Evolutionary conservation across 37 sponge, comb jelly and placozoan genomes (phyloP).

Genomic region (Halisarca cf. caerulea): DNA sequence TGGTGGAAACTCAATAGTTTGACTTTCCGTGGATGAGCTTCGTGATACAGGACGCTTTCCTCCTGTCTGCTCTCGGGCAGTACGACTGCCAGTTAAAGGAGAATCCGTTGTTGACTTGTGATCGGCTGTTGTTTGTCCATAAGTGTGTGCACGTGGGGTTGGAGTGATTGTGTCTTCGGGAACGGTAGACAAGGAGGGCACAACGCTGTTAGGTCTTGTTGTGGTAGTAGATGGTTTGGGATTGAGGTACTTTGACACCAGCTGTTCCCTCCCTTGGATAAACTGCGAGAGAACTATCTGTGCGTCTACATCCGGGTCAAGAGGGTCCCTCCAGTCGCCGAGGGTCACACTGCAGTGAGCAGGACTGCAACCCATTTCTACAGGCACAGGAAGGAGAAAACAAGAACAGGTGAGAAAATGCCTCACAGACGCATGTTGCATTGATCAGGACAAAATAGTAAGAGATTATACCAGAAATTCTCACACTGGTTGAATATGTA

Average conservation of each 20-base stretch:
- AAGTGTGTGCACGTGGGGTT: not conserved
- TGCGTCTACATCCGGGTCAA: slow-evolving; percentile 91
- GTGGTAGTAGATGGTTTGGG: not conserved
- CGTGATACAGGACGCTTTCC: not conserved
- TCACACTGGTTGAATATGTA: too few species aligned
- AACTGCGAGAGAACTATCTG: slow-evolving; percentile 91
- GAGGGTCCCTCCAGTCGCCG: slow-evolving; percentile 96
- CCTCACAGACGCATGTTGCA: too few species aligned
- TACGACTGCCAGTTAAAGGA: too few species aligned
- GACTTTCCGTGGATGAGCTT: not conserved
- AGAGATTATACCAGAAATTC: too few species aligned
- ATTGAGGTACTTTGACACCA: slow-evolving; percentile 6
- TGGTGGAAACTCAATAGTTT: not conserved
- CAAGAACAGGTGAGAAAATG: too few species aligned
- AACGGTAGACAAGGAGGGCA: not conserved
- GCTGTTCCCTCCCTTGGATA: slow-evolving; percentile 44
- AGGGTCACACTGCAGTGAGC: slow-evolving; percentile 86
- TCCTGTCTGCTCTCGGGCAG: too few species aligned
- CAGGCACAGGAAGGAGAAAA: too few species aligned
- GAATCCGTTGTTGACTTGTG: too few species aligned
- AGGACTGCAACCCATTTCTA: slow-evolving; percentile 83
- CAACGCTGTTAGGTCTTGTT: too few species aligned
- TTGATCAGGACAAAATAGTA: too few species aligned
- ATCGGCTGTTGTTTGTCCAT: too few species aligned
- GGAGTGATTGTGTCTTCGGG: not conserved